Conservation (phyloP, 2,888 invertebrate genomes). For the Drosophila parthenogenetica region DNA sequence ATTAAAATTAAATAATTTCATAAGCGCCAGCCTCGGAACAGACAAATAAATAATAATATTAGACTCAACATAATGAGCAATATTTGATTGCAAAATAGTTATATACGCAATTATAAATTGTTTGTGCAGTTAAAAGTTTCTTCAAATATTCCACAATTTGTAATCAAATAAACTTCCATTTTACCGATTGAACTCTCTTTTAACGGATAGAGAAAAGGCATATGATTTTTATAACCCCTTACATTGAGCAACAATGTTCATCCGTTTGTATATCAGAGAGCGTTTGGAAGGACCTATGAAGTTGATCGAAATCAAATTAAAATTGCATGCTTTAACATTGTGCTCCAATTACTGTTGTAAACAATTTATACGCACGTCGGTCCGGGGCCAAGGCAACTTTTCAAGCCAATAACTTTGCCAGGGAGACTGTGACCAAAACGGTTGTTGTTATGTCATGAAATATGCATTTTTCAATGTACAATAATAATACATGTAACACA, state of each 20-base stretch:
- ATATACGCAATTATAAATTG: no score
- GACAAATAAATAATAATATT: background rate
- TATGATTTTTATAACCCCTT: background rate
- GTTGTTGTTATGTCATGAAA: slow-evolving; percentile 74
- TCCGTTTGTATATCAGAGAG: background rate
- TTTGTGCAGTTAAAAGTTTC: no score
- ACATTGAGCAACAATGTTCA: background rate
- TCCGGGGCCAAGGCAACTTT: slow-evolving; percentile 56
- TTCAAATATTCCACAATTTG: background rate
- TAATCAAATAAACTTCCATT: slow-evolving; percentile 1
- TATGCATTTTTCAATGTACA: slow-evolving; percentile 79
- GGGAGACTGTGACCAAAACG: slow-evolving; percentile 33
- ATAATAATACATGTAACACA: slow-evolving; percentile 79
- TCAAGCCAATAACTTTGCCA: slow-evolving; percentile 66
- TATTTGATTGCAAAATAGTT: no score
- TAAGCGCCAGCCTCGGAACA: background rate
- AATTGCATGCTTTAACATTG: slow-evolving; percentile 79
- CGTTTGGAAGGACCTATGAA: slow-evolving; percentile 9
- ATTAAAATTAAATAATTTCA: slow-evolving; percentile 1
- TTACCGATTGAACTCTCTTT: background rate
- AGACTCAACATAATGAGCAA: no score
- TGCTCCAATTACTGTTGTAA: slow-evolving; percentile 76
- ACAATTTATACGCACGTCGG: slow-evolving; percentile 61
- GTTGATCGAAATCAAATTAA: slow-evolving; percentile 72
- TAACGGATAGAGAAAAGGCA: background rate